phyloP scores from a whole-genome alignment of 2,113 vertebrate genomes.

The Marmota monax region DNA sequence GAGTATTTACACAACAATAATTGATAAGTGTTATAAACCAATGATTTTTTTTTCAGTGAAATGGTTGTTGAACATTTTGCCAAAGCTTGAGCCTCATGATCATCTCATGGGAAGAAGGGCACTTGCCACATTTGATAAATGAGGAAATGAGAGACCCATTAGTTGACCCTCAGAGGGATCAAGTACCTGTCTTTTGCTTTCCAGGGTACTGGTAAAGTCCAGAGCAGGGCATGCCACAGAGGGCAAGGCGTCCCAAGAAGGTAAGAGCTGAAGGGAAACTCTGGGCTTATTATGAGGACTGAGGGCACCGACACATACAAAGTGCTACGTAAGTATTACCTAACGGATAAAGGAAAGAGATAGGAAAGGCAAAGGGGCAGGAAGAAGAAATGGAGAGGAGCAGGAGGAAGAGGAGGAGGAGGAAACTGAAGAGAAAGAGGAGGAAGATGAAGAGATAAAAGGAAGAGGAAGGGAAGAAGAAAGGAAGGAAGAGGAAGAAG shows the following conservation, averaged over 20 bases:
- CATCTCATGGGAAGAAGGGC: background rate
- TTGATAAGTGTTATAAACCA: background rate
- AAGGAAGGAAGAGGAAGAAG: background rate
- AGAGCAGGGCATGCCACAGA: background rate
- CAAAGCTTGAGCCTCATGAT: background rate
- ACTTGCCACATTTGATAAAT: no score
- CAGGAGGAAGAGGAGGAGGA: no score
- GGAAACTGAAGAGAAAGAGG: background rate
- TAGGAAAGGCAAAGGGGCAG: no score
- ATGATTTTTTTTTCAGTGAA: background rate
- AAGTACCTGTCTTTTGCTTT: background rate
- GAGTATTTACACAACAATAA: background rate
- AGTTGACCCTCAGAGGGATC: background rate
- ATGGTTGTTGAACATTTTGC: background rate
- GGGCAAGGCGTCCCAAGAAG: no score
- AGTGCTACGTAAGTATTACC: background rate
- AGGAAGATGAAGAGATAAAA: background rate
- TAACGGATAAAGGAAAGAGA: background rate
- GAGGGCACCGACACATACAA: background rate
- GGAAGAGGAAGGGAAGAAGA: accelerated
- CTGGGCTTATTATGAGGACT: no score
- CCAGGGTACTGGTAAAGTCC: background rate
- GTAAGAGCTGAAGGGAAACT: background rate
- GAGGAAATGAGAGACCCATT: background rate
- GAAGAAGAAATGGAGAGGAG: background rate